Percentiles rank a stretch among this genome's conserved stretches.
Evolutionary conservation across 2,797 vertebrate species (phyloP).

Genomic region (Chaunax sp.): DNA sequence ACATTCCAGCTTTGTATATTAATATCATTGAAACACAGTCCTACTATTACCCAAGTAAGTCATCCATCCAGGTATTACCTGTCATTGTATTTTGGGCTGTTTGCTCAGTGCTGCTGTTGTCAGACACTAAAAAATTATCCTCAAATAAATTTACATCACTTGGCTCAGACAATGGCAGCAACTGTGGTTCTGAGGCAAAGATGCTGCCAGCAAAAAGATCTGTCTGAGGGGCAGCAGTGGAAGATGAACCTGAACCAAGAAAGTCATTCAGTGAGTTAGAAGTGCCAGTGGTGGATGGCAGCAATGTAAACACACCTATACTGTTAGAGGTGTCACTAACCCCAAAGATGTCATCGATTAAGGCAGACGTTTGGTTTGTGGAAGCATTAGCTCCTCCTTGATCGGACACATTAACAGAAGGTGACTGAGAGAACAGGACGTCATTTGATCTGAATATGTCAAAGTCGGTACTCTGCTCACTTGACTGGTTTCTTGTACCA

Average conservation of each 20-base stretch:
- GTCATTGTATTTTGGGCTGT: slow-evolving; percentile 34
- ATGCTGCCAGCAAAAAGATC: slow-evolving; percentile 65
- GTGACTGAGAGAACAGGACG: slow-evolving; percentile 38
- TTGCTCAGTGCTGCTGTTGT: slow-evolving; percentile 40
- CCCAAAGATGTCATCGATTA: slow-evolving; percentile 70
- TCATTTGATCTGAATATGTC: slow-evolving; percentile 72
- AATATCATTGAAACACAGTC: too few relatives aligned
- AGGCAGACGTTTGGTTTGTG: slow-evolving; percentile 26
- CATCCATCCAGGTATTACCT: slow-evolving; percentile 81
- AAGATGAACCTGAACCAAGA: slow-evolving; percentile 44
- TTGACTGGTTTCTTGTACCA: slow-evolving; percentile 11
- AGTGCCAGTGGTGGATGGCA: slow-evolving; percentile 14
- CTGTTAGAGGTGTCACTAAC: slow-evolving; percentile 19
- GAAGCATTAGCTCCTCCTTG: slow-evolving; percentile 32
- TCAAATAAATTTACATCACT: slow-evolving; percentile 26
- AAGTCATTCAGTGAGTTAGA: slow-evolving; percentile 57
- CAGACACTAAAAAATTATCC: slow-evolving; percentile 45
- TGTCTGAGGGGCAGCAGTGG: slow-evolving; percentile 22
- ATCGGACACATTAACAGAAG: slow-evolving; percentile 20
- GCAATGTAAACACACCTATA: slow-evolving; percentile 35
- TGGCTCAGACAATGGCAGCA: slow-evolving; percentile 35
- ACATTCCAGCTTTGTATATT: too few relatives aligned
- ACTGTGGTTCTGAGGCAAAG: slow-evolving; percentile 53
- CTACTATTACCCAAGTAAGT: slow-evolving; percentile 74
- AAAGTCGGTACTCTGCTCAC: slow-evolving; percentile 36